Evolutionary conservation across 2,888 invertebrate genomes (phyloP), one percentile per base, ranked within the genome.

Genomic region (Malthinus seriepunctatus): DNA sequence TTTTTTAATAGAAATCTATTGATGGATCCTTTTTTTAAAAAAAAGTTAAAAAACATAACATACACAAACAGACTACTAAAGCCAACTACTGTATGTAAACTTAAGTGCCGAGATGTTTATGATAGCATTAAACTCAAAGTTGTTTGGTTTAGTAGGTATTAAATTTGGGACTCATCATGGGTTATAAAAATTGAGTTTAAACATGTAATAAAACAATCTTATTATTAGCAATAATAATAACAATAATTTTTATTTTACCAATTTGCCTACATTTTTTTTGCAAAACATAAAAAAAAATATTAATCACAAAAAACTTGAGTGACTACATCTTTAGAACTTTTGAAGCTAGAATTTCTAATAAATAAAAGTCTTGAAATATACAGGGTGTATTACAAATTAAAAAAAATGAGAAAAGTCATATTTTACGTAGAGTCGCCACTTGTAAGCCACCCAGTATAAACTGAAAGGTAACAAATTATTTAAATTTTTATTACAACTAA

Each of bases 161-260:
- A 76, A 75, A 76, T 75, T 75, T 74, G 75, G 75, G 72, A 71
- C 73, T 74, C 74, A 75, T 76, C 76, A 76, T 72, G 75, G 71
- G 73, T 51, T 56, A 42, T 56, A 55, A 53, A 53, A 44, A 51
- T 53, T 59, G 58, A 49, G 45, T 39, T 45, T 58, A 49, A 54
- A 53, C 10, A 39, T 39, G 52, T 56, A 60, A 54, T 55, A 60
- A 60, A 60, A 23, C 23, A 23, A 23, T 23, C 23, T 23, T 23
- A 23, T 23, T 23, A 23, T 23, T 23, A 23, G 23, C 23, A 23
- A 23, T 23, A 23, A 23, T 5, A 23, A 23, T 23, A 23, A 33
- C 5, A 23, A 23, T 23, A 23, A 23, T 23, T 23, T 23, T 23
- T 23, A 23, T 23, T 23, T 23, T 23, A 23, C 3, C 23, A 23